A percentile compares a stretch with the other conserved stretches of the same genome.
Evolutionary conservation across 2,113 vertebrate genomes (phyloP).

Genomic region (Atlantisia rogersi): DNA sequence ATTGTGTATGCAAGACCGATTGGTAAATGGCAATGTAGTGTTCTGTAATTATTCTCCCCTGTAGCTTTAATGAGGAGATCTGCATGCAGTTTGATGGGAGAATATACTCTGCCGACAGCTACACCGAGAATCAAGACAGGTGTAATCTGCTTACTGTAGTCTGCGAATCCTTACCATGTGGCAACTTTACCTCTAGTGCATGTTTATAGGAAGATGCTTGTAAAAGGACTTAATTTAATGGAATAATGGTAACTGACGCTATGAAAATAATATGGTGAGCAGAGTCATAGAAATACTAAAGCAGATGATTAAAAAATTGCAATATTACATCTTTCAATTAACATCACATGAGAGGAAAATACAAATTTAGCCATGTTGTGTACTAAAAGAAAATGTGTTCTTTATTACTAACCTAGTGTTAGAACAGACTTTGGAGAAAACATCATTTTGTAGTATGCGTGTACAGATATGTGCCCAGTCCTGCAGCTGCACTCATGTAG

Average conservation of each 20-base stretch:
- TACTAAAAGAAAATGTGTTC: neutral
- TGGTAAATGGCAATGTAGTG: conserved; percentile 62
- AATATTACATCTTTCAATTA: neutral
- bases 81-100: conserved; percentile 53
- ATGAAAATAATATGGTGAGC: conserved; percentile 42
- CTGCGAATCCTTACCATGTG: conserved; percentile 65
- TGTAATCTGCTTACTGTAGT: conserved; percentile 70
- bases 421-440: neutral
- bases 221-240: conserved; percentile 73
- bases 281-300: neutral
- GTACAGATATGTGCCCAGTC: rapidly evolving
- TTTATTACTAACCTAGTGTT: neutral
- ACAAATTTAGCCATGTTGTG: neutral
- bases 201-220: conserved; percentile 60
- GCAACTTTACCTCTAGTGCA: conserved; percentile 61
- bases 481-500: neutral
- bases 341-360: neutral
- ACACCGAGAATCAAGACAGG: conserved; percentile 60
- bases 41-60: conserved; percentile 70
- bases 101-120: conserved; percentile 55
- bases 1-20: conserved; percentile 66
- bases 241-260: conserved; percentile 68
- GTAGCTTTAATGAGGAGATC: conserved; percentile 71
- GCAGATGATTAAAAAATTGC: conserved; percentile 8
- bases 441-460: rapidly evolving